Percentiles rank a stretch among this genome's conserved stretches.
These are phyloP conservation scores for Sanderia malayensis DNA, from an alignment of 30 jellyfish, hydroid and myxozoan species.

Conservation along the genomic window DNA sequence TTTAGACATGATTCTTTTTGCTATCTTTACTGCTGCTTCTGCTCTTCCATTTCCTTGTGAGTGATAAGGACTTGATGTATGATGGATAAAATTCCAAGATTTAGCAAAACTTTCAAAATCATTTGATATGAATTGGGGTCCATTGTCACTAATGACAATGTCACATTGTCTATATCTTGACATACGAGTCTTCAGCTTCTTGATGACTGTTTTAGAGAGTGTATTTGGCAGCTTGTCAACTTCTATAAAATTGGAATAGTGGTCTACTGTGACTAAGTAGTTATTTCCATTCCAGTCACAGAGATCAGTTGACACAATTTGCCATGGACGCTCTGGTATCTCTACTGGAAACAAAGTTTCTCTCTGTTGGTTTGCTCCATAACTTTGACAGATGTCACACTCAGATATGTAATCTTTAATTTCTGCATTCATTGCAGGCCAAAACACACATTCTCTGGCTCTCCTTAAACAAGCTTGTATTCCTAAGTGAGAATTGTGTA, in stretches of 20 bases:
- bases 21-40: constrained; percentile 53
- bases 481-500: constrained; percentile 31
- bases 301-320: constrained; percentile 31
- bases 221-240: constrained; percentile 45
- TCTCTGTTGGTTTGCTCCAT: constrained; percentile 27
- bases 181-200: constrained; percentile 42
- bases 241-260: constrained; percentile 46
- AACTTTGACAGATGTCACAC: constrained; percentile 39
- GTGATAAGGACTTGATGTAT: constrained; percentile 30
- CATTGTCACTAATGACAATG: constrained; percentile 38
- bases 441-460: constrained; percentile 21
- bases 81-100: constrained; percentile 38
- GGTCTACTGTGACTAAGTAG: constrained; percentile 60
- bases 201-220: constrained; percentile 45
- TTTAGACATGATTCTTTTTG: constrained; percentile 36
- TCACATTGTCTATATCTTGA: constrained; percentile 50
- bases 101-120: constrained; percentile 33
- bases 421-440: constrained; percentile 54
- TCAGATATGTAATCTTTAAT: constrained; percentile 47
- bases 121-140: constrained; percentile 42
- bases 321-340: constrained; percentile 55
- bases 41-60: constrained; percentile 60
- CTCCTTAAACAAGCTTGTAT: constrained; percentile 54
- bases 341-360: constrained; percentile 44
- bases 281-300: constrained; percentile 21